phyloP scores from a whole-genome alignment of 2,797 vertebrate genomes.

The Lophius americanus region DNA sequence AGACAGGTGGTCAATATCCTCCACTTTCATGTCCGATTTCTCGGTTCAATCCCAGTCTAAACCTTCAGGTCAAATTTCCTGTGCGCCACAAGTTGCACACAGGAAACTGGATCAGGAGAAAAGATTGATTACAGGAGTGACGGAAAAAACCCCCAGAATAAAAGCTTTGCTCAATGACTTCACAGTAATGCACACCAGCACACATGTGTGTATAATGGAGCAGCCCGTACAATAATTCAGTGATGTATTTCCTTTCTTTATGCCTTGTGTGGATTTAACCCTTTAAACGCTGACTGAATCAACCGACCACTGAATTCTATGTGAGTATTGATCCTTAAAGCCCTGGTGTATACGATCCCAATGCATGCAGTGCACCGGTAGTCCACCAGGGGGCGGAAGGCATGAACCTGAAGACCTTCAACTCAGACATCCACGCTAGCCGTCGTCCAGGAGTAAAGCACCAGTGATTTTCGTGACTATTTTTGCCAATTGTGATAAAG shows the following conservation, averaged over 20 bases:
- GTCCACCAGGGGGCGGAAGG: no score
- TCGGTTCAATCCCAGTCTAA: constrained; percentile 11
- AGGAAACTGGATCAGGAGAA: constrained; percentile 48
- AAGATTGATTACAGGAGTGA: constrained; percentile 46
- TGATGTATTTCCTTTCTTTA: constrained; percentile 3
- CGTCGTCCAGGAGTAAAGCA: no score
- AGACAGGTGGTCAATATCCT: not conserved
- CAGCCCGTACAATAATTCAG: not conserved
- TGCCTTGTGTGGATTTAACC: not conserved
- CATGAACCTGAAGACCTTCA: no score
- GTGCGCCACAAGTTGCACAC: constrained; percentile 28
- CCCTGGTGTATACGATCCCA: no score
- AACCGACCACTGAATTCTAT: no score
- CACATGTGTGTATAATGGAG: no score
- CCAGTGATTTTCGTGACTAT: no score
- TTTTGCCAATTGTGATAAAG: no score
- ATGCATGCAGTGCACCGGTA: no score
- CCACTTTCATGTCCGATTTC: constrained; percentile 13
- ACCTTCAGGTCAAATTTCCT: constrained; percentile 35
- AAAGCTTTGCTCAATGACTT: constrained; percentile 33
- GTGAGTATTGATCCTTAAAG: no score
- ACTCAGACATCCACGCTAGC: no score
- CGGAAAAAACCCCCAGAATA: constrained; percentile 51
- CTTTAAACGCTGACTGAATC: no score
- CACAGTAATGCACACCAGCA: constrained; percentile 1